Evolutionary conservation across 2,113 vertebrate genomes (phyloP).

Genomic region (Coracopsis vasa): DNA sequence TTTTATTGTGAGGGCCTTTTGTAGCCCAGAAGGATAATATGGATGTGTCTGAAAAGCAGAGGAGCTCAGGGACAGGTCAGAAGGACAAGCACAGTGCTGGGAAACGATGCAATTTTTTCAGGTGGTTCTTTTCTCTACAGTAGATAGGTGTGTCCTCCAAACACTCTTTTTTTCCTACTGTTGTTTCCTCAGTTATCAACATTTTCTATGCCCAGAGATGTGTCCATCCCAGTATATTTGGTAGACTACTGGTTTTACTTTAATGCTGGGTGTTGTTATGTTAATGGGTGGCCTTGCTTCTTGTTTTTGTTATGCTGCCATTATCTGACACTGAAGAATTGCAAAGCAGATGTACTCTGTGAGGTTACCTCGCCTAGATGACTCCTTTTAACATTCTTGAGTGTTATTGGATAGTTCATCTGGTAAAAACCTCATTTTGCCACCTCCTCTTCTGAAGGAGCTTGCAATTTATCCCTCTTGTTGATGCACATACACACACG

Average conservation of each 20-base stretch:
- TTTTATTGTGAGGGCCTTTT: constrained; percentile 1
- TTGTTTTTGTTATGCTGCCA: background rate
- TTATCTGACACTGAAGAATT: background rate
- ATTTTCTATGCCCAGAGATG: background rate
- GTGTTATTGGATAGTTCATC: background rate
- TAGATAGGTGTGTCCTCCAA: background rate
- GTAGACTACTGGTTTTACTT: background rate
- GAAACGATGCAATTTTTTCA: background rate
- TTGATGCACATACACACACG: background rate
- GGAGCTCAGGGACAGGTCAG: background rate
- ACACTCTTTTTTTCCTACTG: background rate
- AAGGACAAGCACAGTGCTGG: background rate
- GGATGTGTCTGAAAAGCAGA: background rate
- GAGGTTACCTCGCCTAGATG: background rate
- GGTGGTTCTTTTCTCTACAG: background rate
- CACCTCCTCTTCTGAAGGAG: background rate
- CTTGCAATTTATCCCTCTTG: background rate
- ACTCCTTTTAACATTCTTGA: background rate
- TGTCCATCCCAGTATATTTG: background rate
- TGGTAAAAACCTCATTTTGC: background rate
- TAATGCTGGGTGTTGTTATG: background rate
- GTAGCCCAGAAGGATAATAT: background rate
- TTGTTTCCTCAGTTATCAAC: background rate
- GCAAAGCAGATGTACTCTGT: background rate
- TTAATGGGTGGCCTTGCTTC: background rate